phyloP scores from a whole-genome alignment of 2,888 invertebrate species.

The Siphlonurus alternatus region DNA sequence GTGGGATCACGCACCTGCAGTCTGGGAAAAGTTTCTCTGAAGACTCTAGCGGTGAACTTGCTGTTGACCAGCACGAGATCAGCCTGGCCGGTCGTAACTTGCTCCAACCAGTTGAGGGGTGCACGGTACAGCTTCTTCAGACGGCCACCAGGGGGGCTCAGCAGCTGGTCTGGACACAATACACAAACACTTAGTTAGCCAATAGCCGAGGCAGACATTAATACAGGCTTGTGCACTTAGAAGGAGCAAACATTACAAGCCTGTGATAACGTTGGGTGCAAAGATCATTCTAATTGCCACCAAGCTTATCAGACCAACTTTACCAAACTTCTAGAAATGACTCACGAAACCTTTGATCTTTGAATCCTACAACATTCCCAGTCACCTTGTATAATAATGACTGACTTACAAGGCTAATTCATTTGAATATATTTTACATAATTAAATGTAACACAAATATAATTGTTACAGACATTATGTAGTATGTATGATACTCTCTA shows the following conservation, averaged over 20 bases:
- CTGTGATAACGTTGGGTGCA: neutral
- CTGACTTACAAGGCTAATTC: no score
- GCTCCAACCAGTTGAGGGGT: slow-evolving; percentile 84
- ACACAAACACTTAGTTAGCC: no score
- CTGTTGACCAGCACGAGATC: slow-evolving; percentile 91
- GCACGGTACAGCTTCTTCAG: slow-evolving; percentile 69
- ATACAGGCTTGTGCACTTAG: no score
- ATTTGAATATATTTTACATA: no score
- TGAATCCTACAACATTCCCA: no score
- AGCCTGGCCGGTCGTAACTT: slow-evolving; percentile 69
- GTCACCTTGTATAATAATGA: no score
- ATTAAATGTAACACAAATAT: no score
- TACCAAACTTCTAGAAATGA: neutral
- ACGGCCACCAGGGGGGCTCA: slow-evolving; percentile 55
- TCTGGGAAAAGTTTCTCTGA: slow-evolving; percentile 65
- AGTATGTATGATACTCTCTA: no score
- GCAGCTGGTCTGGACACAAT: slow-evolving; percentile 44
- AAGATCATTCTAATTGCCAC: neutral
- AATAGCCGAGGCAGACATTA: no score
- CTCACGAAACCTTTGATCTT: no score
- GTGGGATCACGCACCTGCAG: no score
- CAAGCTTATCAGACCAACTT: neutral
- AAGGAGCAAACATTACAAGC: neutral
- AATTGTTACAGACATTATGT: no score
- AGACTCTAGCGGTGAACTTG: slow-evolving; percentile 82